A percentile compares a stretch with the other conserved stretches of the same genome.
Conservation (phyloP, 2,113 vertebrate genomes). For the Lamprotornis superbus region DNA sequence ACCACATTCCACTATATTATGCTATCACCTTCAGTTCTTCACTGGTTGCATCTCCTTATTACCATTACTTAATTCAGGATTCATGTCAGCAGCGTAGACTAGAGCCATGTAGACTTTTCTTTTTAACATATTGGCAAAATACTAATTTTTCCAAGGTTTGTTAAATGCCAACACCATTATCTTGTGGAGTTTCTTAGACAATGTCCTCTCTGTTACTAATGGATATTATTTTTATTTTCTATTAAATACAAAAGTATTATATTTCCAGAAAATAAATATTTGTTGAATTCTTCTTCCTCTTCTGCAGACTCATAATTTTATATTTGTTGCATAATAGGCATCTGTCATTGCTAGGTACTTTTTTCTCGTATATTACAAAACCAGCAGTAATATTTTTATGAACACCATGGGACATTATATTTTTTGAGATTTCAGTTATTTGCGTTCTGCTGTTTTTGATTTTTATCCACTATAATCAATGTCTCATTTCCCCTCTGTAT, state of each 20-base stretch:
- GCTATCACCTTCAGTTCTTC: neutral
- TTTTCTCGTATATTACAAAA: neutral
- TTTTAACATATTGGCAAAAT: neutral
- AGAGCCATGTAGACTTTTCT: neutral
- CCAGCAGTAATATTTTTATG: neutral
- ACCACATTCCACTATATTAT: neutral
- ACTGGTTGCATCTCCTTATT: neutral
- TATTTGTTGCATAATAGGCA: neutral
- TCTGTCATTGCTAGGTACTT: neutral
- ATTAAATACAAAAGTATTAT: neutral
- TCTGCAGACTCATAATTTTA: neutral
- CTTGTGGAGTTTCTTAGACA: neutral
- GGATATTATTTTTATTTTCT: neutral
- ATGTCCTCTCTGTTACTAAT: neutral
- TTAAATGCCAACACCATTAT: neutral
- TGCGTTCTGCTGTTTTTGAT: neutral
- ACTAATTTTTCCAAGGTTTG: neutral
- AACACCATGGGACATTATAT: neutral
- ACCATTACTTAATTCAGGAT: neutral
- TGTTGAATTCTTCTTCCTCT: neutral
- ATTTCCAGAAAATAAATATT: neutral
- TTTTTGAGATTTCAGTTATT: neutral
- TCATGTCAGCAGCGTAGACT: neutral
- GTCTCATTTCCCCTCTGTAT: neutral
- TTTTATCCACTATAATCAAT: neutral